Conservation (phyloP, 2,797 vertebrate genomes). For the Uromys caudimaculatus region DNA sequence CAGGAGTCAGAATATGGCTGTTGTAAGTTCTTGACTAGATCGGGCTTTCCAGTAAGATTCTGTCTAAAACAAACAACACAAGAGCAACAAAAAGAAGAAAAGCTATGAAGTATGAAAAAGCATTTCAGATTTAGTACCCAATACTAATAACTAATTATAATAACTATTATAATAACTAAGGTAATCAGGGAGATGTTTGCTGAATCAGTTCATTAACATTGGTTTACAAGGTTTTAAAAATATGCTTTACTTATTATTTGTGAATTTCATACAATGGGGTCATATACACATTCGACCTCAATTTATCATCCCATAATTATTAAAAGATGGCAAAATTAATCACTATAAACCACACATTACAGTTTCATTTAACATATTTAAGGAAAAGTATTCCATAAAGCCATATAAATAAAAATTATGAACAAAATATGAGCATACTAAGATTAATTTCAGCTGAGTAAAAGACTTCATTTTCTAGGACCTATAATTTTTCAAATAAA, state of each 20-base stretch:
- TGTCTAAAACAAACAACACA: background rate
- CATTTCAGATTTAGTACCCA: background rate
- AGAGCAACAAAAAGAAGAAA: background rate
- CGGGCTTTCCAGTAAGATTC: background rate
- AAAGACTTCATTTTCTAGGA: background rate
- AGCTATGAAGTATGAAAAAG: rapidly evolving
- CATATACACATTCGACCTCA: background rate
- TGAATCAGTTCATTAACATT: background rate
- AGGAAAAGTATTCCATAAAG: background rate
- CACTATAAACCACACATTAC: background rate
- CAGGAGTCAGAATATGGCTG: background rate
- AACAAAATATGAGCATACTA: background rate
- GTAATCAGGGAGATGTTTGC: background rate
- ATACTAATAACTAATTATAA: no score
- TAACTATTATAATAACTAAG: no score
- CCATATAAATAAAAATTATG: conserved; percentile 3
- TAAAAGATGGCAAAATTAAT: background rate
- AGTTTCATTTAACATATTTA: background rate
- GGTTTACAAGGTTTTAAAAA: background rate
- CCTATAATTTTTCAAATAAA: background rate
- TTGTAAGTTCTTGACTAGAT: background rate
- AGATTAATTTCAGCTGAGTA: background rate
- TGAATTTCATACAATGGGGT: background rate
- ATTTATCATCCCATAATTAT: background rate
- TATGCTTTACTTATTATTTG: no score